A percentile compares a stretch with the other conserved stretches of the same genome.
phyloP scores from a whole-genome alignment of 1,140 invertebrate genomes.

The Laupala kohalensis region DNA sequence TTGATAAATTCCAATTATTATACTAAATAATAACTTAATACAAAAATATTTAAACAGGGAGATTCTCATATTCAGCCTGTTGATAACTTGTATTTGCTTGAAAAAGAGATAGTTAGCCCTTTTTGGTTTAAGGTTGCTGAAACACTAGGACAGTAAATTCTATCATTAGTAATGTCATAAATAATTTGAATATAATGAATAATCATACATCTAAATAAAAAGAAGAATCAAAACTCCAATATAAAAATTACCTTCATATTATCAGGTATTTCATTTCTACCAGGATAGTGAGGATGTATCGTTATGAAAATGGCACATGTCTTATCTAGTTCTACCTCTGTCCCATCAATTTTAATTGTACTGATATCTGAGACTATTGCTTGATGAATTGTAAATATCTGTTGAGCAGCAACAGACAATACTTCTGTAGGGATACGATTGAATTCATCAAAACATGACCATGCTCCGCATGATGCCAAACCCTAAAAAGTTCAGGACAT shows the following conservation, averaged over 20 bases:
- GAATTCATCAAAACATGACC: conserved; percentile 97
- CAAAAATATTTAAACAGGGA: no score
- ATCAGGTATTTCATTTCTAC: conserved; percentile 79
- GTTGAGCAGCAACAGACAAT: conserved; percentile 82
- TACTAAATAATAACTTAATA: no score
- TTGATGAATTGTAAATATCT: conserved; percentile 60
- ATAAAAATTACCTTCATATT: conserved; percentile 91
- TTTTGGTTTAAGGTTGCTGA: no score
- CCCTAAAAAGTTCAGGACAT: conserved; percentile 43
- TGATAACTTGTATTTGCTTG: no score
- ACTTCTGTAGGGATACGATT: conserved; percentile 75
- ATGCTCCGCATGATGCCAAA: conserved; percentile 85
- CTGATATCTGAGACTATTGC: conserved; percentile 63
- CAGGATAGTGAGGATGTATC: conserved; percentile 92
- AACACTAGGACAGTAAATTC: no score
- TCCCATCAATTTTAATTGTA: conserved; percentile 78
- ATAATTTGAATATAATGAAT: no score
- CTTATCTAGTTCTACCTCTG: conserved; percentile 69
- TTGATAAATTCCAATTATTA: no score
- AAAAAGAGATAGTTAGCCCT: no score
- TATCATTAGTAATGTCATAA: no score
- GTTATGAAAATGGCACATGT: conserved; percentile 91
- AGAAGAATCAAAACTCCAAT: no score
- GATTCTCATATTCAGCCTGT: no score
- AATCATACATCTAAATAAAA: no score